These are phyloP conservation scores for Myrmecobius fasciatus DNA, from an alignment of 2,113 vertebrate species.

Conservation along the genomic window DNA sequence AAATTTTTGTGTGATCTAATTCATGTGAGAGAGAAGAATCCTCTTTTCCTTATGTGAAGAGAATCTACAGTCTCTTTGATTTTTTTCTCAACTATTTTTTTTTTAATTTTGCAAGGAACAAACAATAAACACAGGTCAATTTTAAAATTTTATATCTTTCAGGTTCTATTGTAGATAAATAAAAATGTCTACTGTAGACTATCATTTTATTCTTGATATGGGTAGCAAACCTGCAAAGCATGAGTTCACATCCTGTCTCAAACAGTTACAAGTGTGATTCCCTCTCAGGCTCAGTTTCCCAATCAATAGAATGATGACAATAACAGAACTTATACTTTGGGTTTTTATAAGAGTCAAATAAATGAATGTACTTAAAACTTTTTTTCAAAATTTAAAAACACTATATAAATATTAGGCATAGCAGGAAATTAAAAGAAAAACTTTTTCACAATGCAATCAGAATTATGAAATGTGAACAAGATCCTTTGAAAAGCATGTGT, in stretches of 20 bases:
- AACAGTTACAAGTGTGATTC: neutral
- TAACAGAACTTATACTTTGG: neutral
- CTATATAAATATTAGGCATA: neutral
- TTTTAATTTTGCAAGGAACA: neutral
- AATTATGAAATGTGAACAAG: neutral
- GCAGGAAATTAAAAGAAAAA: neutral
- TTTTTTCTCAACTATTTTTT: no score
- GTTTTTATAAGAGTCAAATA: neutral
- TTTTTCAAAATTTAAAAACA: neutral
- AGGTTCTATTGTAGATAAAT: neutral
- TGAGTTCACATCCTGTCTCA: neutral
- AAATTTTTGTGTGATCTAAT: neutral
- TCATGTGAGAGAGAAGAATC: neutral
- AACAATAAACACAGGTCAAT: neutral
- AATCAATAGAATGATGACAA: neutral
- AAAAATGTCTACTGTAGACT: neutral
- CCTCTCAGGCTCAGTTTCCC: neutral
- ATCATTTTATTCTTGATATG: neutral
- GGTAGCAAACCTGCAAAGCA: neutral
- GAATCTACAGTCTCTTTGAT: no score
- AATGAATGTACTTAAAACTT: neutral
- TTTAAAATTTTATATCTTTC: neutral
- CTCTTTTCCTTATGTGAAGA: no score
- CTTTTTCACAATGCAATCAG: neutral
- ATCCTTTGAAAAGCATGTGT: neutral